phyloP scores from a whole-genome alignment of 2,888 invertebrate genomes.

The Eupithecia inturbata region DNA sequence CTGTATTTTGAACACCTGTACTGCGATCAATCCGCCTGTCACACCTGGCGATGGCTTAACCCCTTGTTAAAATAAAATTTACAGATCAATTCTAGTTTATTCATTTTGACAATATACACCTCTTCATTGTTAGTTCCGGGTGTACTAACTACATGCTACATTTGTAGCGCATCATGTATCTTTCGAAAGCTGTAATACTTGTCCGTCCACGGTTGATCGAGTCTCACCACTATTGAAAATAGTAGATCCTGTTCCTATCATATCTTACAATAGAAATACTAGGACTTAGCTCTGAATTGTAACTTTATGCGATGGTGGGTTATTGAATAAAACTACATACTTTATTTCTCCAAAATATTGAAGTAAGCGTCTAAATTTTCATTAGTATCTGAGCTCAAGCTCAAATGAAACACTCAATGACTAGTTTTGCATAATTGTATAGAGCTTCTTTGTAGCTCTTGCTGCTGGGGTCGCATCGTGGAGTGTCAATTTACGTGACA shows the following conservation, averaged over 20 bases:
- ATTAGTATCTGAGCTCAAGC: too few species aligned
- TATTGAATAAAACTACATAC: neutral
- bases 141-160: conserved; percentile 25
- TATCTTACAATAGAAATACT: conserved; percentile 14
- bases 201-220: conserved; percentile 50
- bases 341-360: neutral
- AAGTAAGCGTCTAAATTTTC: neutral
- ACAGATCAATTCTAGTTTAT: neutral
- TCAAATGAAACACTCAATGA: neutral
- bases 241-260: conserved; percentile 21
- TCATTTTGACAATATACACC: neutral
- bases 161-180: conserved; percentile 32
- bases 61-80: neutral
- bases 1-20: neutral
- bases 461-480: conserved; percentile 31
- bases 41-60: neutral
- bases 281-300: neutral
- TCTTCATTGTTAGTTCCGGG: conserved; percentile 29
- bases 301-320: neutral
- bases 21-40: neutral
- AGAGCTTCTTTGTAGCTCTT: neutral
- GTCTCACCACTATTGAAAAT: conserved; percentile 36
- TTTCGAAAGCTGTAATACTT: conserved; percentile 55
- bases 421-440: neutral
- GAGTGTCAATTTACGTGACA: conserved; percentile 67